A percentile compares a stretch with the other conserved stretches of the same genome.
phyloP scores from a whole-genome alignment of 2,113 vertebrate species.

The Osmerus mordax region DNA sequence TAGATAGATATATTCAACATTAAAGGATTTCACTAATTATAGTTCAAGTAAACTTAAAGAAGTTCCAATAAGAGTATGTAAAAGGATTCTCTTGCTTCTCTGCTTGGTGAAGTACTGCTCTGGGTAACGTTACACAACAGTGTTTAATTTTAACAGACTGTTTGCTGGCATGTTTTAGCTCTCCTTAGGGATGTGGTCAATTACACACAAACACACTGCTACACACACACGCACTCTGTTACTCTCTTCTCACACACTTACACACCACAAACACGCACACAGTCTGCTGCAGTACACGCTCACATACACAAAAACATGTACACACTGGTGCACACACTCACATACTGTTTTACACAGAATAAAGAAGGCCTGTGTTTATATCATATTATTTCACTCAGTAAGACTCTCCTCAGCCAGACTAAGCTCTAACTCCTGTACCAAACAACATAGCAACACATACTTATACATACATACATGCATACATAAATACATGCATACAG shows the following conservation, averaged over 20 bases:
- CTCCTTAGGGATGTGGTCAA: neutral
- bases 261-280: neutral
- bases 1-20: too few relatives aligned
- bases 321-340: too few relatives aligned
- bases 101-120: too few relatives aligned
- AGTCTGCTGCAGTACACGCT: neutral
- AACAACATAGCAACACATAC: too few relatives aligned
- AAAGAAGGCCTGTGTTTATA: conserved; percentile 23
- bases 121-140: neutral
- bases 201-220: neutral
- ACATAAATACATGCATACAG: too few relatives aligned
- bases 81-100: too few relatives aligned
- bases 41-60: neutral
- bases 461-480: too few relatives aligned
- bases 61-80: neutral
- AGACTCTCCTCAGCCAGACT: neutral
- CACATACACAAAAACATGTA: neutral
- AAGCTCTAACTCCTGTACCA: neutral
- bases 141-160: neutral
- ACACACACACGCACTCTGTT: neutral
- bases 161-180: neutral
- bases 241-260: neutral
- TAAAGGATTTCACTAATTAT: neutral
- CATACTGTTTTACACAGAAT: neutral
- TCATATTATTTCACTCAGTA: conserved; percentile 5